Conservation (phyloP, 2,888 invertebrate species). For the Sphaeridia pumilis region DNA sequence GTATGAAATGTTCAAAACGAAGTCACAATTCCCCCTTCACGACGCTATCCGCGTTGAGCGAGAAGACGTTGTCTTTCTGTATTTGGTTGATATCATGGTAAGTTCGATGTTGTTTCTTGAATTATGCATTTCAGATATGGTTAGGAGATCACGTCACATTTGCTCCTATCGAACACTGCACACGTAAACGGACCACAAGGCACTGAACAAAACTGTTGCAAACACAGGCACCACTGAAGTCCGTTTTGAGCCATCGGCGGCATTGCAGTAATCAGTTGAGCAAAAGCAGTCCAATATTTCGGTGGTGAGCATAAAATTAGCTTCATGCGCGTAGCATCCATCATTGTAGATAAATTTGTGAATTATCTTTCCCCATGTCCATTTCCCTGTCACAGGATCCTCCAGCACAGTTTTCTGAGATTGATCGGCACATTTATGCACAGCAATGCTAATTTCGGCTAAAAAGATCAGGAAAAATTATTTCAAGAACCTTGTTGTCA, state of each 20-base stretch:
- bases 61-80: conserved; percentile 91
- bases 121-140: too few relatives aligned
- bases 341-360: conserved; percentile 27
- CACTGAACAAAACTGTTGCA: too few relatives aligned
- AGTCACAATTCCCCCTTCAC: conserved; percentile 77
- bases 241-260: too few relatives aligned
- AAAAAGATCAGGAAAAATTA: background rate
- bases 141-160: too few relatives aligned
- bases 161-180: too few relatives aligned
- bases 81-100: conserved; percentile 67
- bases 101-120: conserved; percentile 38
- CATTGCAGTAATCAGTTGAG: conserved; percentile 38
- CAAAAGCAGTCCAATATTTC: conserved; percentile 31
- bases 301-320: conserved; percentile 27
- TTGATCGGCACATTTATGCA: conserved; percentile 31
- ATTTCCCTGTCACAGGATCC: conserved; percentile 22
- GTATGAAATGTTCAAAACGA: conserved; percentile 80
- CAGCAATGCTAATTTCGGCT: conserved; percentile 25
- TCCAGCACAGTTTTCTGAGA: conserved; percentile 29
- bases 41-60: conserved; percentile 73
- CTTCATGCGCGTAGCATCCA: conserved; percentile 25
- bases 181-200: too few relatives aligned
- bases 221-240: too few relatives aligned
- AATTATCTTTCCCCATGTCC: conserved; percentile 28
- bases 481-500: background rate